Percentiles rank a stretch among this genome's conserved stretches.
Conservation (phyloP, 1,140 invertebrate species). For the Trichonephila inaurata region DNA sequence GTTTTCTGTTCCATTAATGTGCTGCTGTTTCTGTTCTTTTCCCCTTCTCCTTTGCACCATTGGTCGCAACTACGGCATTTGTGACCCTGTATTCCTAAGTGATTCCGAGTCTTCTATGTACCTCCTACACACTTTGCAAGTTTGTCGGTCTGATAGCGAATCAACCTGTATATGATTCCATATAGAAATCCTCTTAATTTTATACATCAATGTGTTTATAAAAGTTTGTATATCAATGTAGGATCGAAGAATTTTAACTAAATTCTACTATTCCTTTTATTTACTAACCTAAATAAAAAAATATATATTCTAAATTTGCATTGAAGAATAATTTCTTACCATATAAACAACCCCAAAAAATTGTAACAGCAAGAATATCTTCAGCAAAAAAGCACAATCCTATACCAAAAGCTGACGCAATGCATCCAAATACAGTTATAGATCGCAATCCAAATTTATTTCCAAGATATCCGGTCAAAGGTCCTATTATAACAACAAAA, state of each 20-base stretch:
- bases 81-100: too few species aligned
- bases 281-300: not conserved
- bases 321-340: not conserved
- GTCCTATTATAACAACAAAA: not conserved
- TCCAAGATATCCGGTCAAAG: not conserved
- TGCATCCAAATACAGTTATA: not conserved
- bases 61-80: too few species aligned
- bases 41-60: too few species aligned
- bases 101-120: too few species aligned
- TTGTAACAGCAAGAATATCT: not conserved
- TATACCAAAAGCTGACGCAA: not conserved
- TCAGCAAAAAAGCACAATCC: constrained; percentile 10
- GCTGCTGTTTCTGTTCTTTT: too few species aligned
- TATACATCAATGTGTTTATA: not conserved
- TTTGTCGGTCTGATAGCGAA: too few species aligned
- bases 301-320: not conserved
- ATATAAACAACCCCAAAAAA: constrained; percentile 28
- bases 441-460: not conserved
- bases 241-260: not conserved
- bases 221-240: not conserved
- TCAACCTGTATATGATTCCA: too few species aligned
- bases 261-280: not conserved
- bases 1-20: too few species aligned
- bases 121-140: too few species aligned
- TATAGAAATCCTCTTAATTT: not conserved